Percentiles rank a stretch among this genome's conserved stretches.
These are phyloP conservation scores for Lophura nycthemera DNA, from an alignment of 2,113 vertebrate genomes.

Conservation along the genomic window DNA sequence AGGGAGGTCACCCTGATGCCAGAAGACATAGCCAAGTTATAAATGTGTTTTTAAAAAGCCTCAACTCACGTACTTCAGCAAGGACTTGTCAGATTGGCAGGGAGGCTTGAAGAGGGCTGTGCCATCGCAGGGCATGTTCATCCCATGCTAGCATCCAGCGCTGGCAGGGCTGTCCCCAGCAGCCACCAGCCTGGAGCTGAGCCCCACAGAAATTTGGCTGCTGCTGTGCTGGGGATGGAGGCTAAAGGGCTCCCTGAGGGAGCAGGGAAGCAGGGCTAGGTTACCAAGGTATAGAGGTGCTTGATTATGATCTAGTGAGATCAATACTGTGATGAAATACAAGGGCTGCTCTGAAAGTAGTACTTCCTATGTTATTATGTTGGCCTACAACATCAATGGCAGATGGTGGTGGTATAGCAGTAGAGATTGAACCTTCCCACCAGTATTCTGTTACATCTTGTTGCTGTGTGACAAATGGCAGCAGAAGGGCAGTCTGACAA, in stretches of 20 bases:
- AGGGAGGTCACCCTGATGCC: background rate
- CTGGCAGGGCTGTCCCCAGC: background rate
- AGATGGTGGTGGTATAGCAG: too few relatives aligned
- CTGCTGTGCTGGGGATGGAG: accelerated
- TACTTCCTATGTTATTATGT: too few relatives aligned
- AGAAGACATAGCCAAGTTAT: background rate
- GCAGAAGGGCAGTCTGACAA: too few relatives aligned
- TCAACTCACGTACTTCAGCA: background rate
- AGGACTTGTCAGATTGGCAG: conserved; percentile 6
- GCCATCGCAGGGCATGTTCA: background rate
- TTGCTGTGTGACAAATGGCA: too few relatives aligned
- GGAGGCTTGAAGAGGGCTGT: background rate
- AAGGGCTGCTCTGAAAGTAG: too few relatives aligned
- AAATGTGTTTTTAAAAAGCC: conserved; percentile 26
- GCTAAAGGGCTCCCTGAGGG: background rate
- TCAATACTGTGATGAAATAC: background rate
- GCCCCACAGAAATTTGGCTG: background rate
- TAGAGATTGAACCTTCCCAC: too few relatives aligned
- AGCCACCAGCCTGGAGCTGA: accelerated
- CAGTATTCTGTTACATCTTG: too few relatives aligned
- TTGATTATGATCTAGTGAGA: background rate
- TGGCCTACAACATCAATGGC: too few relatives aligned
- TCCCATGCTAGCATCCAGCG: background rate
- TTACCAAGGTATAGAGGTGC: background rate
- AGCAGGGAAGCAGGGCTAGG: background rate